A percentile compares a stretch with the other conserved stretches of the same genome.
These are phyloP conservation scores for Danionella dracula DNA, from an alignment of 2,797 vertebrate genomes.

Conservation along the genomic window DNA sequence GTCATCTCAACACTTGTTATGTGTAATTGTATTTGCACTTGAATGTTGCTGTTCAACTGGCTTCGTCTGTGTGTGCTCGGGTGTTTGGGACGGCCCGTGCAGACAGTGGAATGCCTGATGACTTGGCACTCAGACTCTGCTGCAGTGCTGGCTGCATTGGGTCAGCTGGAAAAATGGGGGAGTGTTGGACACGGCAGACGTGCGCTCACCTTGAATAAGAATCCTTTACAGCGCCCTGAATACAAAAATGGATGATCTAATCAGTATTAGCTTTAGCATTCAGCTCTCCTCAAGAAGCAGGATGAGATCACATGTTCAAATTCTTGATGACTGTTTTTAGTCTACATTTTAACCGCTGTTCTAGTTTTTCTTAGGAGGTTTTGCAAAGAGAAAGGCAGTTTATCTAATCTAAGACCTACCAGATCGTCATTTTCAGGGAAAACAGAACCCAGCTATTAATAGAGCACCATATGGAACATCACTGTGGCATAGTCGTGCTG, in stretches of 20 bases:
- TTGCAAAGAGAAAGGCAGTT: constrained; percentile 4
- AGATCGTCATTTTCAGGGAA: constrained; percentile 24
- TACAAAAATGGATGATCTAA: neutral
- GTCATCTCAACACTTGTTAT: neutral
- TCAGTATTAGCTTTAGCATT: neutral
- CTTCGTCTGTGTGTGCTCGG: constrained; percentile 13
- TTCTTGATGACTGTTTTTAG: neutral
- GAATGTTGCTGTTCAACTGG: neutral
- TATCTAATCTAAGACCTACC: constrained; percentile 34
- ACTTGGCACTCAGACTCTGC: constrained; percentile 34
- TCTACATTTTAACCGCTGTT: neutral
- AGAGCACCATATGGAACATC: constrained; percentile 1
- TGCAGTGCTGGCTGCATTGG: constrained; percentile 35
- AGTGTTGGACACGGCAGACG: constrained; percentile 27
- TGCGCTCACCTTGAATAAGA: neutral
- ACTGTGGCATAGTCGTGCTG: neutral
- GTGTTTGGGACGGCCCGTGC: constrained; percentile 25
- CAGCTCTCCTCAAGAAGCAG: neutral
- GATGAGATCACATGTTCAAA: neutral
- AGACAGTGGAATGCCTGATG: constrained; percentile 21
- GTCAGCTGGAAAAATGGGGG: constrained; percentile 8
- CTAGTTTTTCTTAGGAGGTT: constrained; percentile 12
- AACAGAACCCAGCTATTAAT: constrained; percentile 28
- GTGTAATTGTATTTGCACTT: constrained; percentile 3
- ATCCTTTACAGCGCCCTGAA: neutral